Base-by-base conservation (phyloP, 2,888 invertebrate genomes). In the Drosophila villosipedis region DNA sequence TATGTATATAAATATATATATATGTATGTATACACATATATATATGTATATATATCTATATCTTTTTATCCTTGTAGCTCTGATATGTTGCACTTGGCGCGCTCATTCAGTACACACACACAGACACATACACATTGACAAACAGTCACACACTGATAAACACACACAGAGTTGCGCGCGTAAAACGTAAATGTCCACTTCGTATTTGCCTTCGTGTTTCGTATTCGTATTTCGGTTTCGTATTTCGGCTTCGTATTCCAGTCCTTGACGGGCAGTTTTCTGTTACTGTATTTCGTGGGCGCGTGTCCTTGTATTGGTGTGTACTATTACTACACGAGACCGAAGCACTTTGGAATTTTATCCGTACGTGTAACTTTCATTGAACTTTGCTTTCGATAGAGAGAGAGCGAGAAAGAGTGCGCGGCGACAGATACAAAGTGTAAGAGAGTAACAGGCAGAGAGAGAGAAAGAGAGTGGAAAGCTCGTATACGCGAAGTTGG, bases 291-390 rank as follows among this genome's bases (percentile, higher is more conserved):
- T 50, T 55, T 52, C 50, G 54, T 64, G 75, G 68, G 43, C 65
- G 52, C 16, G 68, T 81, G 82, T 84, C 78, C 82, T 84, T 90
- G 84, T 89, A 59, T 86, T 77, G 67, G 80, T 84, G 66, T 72
- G n/a, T 80, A 84, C 69, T 83, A 78, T 83, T 85, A 86, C 86
- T 80, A 84, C 55, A 70, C 73, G 72, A 68, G 69, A 41, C 68
- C 61, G 70, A 62, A 62, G 69, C 75, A 70, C 73, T 70, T 85
- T 90, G 80, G 76, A 80, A 78, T 80, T 69, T 84, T 84, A 84
- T 91, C 91, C 89, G 90, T 80, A 80, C 85, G 67, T 82, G 61
- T 73, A 83, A 77, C 73, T 90, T 88, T 90, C 80, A 90, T 88
- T 83, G 82, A 84, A 86, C 77, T 84, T 82, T 81, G 73, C 54